Conservation (phyloP, 2,888 invertebrate genomes). For the Blomia tropicalis region DNA sequence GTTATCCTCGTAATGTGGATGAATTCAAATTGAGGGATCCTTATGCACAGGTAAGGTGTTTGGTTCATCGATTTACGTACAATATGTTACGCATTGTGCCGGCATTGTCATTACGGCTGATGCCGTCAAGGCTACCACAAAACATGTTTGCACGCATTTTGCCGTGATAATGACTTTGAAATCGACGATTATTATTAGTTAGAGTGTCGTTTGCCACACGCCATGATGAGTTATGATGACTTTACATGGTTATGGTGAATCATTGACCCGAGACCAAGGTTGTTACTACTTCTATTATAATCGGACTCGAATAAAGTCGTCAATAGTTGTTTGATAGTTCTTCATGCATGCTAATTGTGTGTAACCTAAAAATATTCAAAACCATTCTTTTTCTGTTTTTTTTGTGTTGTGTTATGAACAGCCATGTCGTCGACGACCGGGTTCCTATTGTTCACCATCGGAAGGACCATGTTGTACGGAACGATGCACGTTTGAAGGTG, state of each 20-base stretch:
- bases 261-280: too few species aligned
- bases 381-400: constrained; percentile 33
- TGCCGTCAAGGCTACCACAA: neutral
- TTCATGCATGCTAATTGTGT: neutral
- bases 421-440: constrained; percentile 59
- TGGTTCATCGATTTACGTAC: neutral
- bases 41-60: constrained; percentile 31
- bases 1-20: constrained; percentile 57
- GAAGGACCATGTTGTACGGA: constrained; percentile 89
- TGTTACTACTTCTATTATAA: too few species aligned
- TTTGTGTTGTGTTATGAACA: too few species aligned
- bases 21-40: constrained; percentile 26
- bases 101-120: neutral
- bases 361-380: neutral
- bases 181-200: neutral
- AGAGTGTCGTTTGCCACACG: too few species aligned
- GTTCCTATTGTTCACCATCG: constrained; percentile 79
- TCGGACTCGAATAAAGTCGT: neutral
- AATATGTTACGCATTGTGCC: neutral
- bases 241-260: too few species aligned
- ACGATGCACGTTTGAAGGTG: constrained; percentile 57
- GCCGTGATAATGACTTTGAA: constrained; percentile 13
- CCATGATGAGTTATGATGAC: too few species aligned
- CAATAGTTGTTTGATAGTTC: too few species aligned
- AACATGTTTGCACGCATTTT: neutral